Base-by-base conservation (phyloP, 2,888 invertebrate genomes). In the Drosophila rubida region DNA sequence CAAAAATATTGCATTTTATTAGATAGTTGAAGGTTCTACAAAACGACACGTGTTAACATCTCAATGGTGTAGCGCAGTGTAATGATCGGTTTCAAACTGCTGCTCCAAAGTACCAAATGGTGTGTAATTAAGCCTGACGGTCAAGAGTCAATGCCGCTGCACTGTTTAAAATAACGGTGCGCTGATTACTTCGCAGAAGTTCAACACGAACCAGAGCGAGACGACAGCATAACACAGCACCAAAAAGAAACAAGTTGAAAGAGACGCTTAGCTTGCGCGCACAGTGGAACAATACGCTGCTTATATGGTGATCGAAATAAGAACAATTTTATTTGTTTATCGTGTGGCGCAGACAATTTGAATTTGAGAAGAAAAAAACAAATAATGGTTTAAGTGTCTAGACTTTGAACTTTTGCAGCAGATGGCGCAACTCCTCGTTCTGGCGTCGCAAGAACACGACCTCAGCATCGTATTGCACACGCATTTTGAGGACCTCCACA, bases 371-470 rank as follows among this genome's bases (percentile, higher is more conserved):
- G 27, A 30, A 41, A n/a, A 22, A 19, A 27, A 32, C 22, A 23
- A 19, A 9, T 32, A 42, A 22, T 19, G n/a, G 1, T 16, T 19
- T 13, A 6, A 27, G 16, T 5, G 13, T 11, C 19, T 72, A 86
- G 4, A 80, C 87, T 45, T 78, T 78, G 4, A 90, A 88, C 73
- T 94, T 94, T 67, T 94, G 93, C 44, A 96, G 92, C 49, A 97
- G 92, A 60, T 94, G 93, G 19, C 94, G 93, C 50, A 97, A 90
- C 65, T 96, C 95, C 1, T 92, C 90, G 90, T 96, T 96, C 80
- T 95, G 95, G 57, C 92, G 93, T 4, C 95, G 93, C 16, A 96
- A 88, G 53, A 92, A 92, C 14, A 94, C 92, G 2, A 95, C 95
- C 82, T 96, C 95, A 0, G 93, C 92, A 77, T 95, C 94, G 9